phyloP scores from a whole-genome alignment of 2,888 invertebrate genomes.

The Eupithecia pulchellata region DNA sequence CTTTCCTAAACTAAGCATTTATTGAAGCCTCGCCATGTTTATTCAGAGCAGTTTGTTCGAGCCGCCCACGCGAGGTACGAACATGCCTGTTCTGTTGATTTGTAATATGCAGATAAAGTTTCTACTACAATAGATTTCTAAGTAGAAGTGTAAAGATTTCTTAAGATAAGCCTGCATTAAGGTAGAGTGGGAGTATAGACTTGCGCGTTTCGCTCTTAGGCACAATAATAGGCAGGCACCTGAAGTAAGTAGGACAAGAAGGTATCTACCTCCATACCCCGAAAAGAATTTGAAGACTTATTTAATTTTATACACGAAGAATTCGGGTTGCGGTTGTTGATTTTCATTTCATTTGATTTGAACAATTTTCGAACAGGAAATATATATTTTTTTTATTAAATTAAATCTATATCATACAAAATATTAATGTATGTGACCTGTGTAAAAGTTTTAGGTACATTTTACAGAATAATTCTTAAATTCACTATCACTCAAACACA shows the following conservation, averaged over 20 bases:
- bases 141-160: not conserved
- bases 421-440: too few relatives aligned
- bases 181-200: not conserved
- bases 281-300: not conserved
- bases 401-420: too few relatives aligned
- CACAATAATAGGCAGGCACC: not conserved
- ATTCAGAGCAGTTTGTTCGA: constrained; percentile 19
- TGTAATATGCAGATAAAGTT: constrained; percentile 10
- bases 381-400: too few relatives aligned
- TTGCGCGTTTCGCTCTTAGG: not conserved
- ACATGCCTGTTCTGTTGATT: constrained; percentile 24
- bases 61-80: constrained; percentile 33
- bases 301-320: too few relatives aligned
- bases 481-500: too few relatives aligned
- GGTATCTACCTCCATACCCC: too few relatives aligned
- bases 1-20: not conserved
- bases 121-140: constrained; percentile 6
- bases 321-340: too few relatives aligned
- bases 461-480: too few relatives aligned
- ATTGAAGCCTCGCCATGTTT: constrained; percentile 11
- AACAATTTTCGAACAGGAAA: too few relatives aligned
- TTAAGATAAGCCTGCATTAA: not conserved
- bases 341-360: too few relatives aligned
- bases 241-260: not conserved
- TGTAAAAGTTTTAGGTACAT: too few relatives aligned